Conservation (phyloP, 2,888 invertebrate species). For the Zeuzera pyrina region DNA sequence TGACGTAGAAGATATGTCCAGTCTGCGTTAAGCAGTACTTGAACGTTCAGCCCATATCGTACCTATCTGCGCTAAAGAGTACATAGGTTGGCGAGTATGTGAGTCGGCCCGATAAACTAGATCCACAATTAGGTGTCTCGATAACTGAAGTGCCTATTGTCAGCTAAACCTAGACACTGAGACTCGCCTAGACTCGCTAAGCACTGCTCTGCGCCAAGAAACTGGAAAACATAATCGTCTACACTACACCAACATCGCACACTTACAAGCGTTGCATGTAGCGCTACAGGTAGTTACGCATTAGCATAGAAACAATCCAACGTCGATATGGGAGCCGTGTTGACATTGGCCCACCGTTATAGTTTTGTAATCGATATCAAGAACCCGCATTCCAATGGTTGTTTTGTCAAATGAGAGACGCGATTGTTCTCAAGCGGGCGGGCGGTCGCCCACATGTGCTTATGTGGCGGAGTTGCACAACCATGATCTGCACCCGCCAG, state of each 20-base stretch:
- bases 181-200: conserved; percentile 68
- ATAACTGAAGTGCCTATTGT: conserved; percentile 44
- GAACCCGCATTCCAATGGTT: conserved; percentile 56
- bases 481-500: conserved; percentile 20
- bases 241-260: conserved; percentile 30
- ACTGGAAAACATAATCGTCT: conserved; percentile 64
- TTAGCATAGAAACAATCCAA: conserved; percentile 54
- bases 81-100: no score
- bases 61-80: no score
- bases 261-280: conserved; percentile 27
- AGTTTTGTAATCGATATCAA: conserved; percentile 62
- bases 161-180: conserved; percentile 61
- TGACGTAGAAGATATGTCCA: no score
- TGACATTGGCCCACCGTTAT: conserved; percentile 67
- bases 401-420: conserved; percentile 45
- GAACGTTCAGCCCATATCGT: no score
- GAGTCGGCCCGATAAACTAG: no score
- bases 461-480: conserved; percentile 50
- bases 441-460: conserved; percentile 39
- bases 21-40: no score
- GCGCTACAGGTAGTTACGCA: conserved; percentile 22
- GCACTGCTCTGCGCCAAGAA: conserved; percentile 20
- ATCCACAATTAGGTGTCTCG: conserved; percentile 49
- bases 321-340: conserved; percentile 48
- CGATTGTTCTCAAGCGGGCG: conserved; percentile 51